Conservation (phyloP, 2,113 vertebrate species). For the Mustela lutreola region DNA sequence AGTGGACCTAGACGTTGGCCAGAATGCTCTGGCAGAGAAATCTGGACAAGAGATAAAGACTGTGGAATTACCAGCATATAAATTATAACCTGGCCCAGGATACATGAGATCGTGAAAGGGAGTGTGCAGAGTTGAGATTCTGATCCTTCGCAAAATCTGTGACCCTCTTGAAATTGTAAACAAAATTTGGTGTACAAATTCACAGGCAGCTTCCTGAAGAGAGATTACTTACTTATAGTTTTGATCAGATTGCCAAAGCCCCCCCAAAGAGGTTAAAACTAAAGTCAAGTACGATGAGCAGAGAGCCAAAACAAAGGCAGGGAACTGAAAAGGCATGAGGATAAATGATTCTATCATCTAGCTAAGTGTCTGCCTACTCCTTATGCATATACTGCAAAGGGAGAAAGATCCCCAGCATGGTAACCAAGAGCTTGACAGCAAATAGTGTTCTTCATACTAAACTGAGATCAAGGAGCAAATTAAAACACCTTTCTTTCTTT, state of each 20-base stretch:
- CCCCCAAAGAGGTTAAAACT: neutral
- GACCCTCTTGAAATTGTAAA: neutral
- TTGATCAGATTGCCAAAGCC: neutral
- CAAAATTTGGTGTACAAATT: neutral
- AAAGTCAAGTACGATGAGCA: neutral
- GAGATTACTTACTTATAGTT: neutral
- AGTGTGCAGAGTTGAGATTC: neutral
- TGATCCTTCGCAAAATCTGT: neutral
- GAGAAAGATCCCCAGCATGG: neutral
- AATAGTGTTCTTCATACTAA: neutral
- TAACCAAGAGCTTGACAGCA: neutral
- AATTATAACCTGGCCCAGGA: neutral
- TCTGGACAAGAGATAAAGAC: neutral
- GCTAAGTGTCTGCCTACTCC: neutral
- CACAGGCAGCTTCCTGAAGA: neutral
- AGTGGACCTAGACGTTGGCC: neutral
- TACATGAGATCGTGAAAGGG: neutral
- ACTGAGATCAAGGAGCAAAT: conserved; percentile 23
- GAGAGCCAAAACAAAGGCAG: conserved; percentile 29
- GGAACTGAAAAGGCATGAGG: neutral
- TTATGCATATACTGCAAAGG: neutral
- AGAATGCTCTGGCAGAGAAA: neutral
- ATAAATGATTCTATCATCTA: neutral
- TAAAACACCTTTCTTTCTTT: neutral
- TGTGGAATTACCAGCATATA: neutral